Conservation (phyloP, 1,140 invertebrate genomes). For the Pectinophora gossypiella region DNA sequence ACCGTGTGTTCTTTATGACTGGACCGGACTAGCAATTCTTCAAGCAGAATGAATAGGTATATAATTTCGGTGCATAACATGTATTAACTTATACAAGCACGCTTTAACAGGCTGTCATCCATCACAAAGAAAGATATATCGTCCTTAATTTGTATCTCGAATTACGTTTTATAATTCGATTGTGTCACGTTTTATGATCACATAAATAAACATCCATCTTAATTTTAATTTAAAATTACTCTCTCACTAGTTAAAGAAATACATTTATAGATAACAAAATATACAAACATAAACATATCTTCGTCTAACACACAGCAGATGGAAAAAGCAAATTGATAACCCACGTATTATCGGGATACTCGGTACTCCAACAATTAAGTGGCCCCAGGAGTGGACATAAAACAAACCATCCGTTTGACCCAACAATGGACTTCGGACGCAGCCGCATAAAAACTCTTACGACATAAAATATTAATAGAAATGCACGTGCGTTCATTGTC, state of each 20-base stretch:
- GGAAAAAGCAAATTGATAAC: too few species aligned
- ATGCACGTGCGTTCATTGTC: slow-evolving; percentile 72
- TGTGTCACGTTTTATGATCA: too few species aligned
- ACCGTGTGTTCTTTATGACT: too few species aligned
- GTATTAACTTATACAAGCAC: too few species aligned
- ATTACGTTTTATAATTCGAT: background rate
- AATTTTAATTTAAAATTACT: background rate
- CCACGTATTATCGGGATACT: background rate
- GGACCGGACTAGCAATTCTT: too few species aligned
- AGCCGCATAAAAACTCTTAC: slow-evolving; percentile 58
- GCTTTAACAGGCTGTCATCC: background rate
- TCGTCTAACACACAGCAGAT: too few species aligned
- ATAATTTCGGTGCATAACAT: too few species aligned
- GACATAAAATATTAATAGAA: slow-evolving; percentile 75
- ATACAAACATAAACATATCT: too few species aligned
- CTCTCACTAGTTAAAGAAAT: too few species aligned
- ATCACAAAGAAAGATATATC: background rate
- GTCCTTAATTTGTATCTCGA: background rate
- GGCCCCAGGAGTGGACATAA: slow-evolving; percentile 33
- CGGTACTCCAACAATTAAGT: slow-evolving; percentile 37
- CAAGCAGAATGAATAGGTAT: too few species aligned
- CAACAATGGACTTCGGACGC: slow-evolving; percentile 48
- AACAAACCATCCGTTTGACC: slow-evolving; percentile 38
- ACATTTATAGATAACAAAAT: too few species aligned
- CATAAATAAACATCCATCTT: background rate